Evolutionary conservation across 53 echinoderm and acorn worm genomes (phyloP).

Genomic region (Stichopus horrens): DNA sequence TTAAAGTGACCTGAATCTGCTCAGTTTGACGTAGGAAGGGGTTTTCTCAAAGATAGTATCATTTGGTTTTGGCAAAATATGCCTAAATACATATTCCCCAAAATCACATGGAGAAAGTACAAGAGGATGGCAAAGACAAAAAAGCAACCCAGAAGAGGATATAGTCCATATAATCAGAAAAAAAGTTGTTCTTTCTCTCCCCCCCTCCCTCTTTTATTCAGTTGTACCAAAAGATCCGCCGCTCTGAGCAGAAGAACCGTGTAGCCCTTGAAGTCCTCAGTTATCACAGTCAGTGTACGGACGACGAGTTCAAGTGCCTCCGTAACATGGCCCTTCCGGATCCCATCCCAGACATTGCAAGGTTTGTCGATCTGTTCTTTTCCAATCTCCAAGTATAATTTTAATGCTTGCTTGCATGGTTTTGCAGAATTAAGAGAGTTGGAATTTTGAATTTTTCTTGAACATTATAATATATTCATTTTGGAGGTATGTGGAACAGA

Average conservation of each 20-base stretch:
- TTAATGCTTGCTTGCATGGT: not conserved
- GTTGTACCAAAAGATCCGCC: slow-evolving; percentile 95
- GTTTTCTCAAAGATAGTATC: too few species aligned
- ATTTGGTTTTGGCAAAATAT: too few species aligned
- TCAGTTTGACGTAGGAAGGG: too few species aligned
- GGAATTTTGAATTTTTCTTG: not conserved
- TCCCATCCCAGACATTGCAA: slow-evolving; percentile 87
- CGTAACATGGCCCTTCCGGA: slow-evolving; percentile 81
- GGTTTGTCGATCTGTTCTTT: slow-evolving; percentile 48
- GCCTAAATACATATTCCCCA: too few species aligned
- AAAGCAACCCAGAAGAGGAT: too few species aligned
- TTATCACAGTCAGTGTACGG: slow-evolving; percentile 90
- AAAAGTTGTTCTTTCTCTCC: not conserved
- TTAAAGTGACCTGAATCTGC: too few species aligned
- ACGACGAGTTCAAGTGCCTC: slow-evolving; percentile 76
- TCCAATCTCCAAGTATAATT: not conserved
- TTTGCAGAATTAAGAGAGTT: not conserved
- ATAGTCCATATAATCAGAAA: not conserved
- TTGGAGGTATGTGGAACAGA: too few species aligned
- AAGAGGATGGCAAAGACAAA: too few species aligned
- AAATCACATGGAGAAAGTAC: too few species aligned
- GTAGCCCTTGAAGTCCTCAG: slow-evolving; percentile 96
- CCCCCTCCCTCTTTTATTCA: slow-evolving; percentile 29
- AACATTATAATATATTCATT: too few species aligned
- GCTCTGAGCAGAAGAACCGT: slow-evolving; percentile 96